phyloP scores from a whole-genome alignment of 2,888 invertebrate species.

The Lysandra coridon region DNA sequence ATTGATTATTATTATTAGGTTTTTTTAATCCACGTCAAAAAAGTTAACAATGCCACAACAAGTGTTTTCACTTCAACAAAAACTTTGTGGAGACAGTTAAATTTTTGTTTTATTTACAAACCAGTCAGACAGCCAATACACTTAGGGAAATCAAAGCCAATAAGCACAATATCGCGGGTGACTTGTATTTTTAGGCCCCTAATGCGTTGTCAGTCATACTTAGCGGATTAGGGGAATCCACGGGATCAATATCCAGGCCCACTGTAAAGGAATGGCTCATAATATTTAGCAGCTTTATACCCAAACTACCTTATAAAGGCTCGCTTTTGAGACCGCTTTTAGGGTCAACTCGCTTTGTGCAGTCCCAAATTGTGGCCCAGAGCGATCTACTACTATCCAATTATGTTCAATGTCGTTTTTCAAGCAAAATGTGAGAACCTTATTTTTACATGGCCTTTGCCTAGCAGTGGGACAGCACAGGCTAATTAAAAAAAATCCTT shows the following conservation, averaged over 20 bases:
- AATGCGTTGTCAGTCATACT: constrained; percentile 72
- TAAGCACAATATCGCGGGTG: constrained; percentile 3
- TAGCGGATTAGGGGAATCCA: constrained; percentile 70
- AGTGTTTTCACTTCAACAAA: background rate
- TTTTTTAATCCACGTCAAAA: too few species aligned
- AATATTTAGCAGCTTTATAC: background rate
- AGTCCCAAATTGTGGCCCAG: too few species aligned
- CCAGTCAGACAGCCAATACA: background rate
- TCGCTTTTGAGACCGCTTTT: too few species aligned
- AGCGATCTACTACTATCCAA: too few species aligned
- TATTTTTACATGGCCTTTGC: too few species aligned
- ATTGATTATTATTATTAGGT: too few species aligned
- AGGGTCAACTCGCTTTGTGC: too few species aligned
- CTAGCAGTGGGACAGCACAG: too few species aligned
- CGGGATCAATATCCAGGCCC: constrained; percentile 59
- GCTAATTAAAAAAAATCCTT: too few species aligned
- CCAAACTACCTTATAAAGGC: too few species aligned
- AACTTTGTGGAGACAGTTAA: background rate
- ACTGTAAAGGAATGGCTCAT: constrained; percentile 35
- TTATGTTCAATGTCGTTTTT: too few species aligned
- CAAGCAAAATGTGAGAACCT: too few species aligned
- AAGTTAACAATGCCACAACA: background rate
- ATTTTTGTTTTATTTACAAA: background rate
- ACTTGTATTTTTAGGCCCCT: constrained; percentile 36
- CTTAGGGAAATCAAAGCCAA: constrained; percentile 19